Evolutionary conservation across 2,888 invertebrate species (phyloP), one percentile per base, ranked within the genome.

Genomic region (Phyllotreta striolata): DNA sequence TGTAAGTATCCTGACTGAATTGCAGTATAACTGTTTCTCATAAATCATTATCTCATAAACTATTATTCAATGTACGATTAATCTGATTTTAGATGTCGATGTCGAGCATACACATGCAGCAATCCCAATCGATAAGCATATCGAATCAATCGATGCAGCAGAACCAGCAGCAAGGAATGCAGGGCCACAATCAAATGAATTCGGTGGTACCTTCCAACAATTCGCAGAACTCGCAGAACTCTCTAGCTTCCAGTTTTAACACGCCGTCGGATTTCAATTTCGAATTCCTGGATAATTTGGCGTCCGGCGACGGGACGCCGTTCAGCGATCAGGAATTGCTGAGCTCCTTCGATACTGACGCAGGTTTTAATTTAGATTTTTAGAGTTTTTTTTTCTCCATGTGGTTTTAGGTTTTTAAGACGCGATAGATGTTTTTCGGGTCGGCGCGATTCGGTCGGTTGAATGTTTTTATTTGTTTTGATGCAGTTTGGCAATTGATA

Each of bases 271-370:
- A 93, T 82, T 91, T 94, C 81, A 90, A 88, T 81, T 87, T 94
- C 74, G 93, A 94, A 84, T 92, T 93, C 83, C 86, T 93, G 67
- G 94, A 94, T 80, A 91, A 90, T 83, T 86, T 94, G 80, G 89
- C 90, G 61, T 85, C 90, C 72, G 86, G 87, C 55, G 93, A 94
- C 81, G 87, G 91, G 64, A 87, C 87, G 76, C 89, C 87, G 77
- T 89, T 92, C 81, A 89, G 91, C 74, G 91, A 92, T 64, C 92
- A 93, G 79, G 93, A 93, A 78, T 83, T 93, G 68, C 85, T 93
- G 74, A 93, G 89, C 82, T 92, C 92, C 59, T 87, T 95, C 75
- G 95, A 94, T 77, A 89, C 89, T 76, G 88, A 89, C 76, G 86
- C 87, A 69, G 83, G 85, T 64, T 89, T 90, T 73, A 89, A 88